Evolutionary conservation across 2,113 vertebrate genomes (phyloP).

Genomic region (Corythaixoides concolor): DNA sequence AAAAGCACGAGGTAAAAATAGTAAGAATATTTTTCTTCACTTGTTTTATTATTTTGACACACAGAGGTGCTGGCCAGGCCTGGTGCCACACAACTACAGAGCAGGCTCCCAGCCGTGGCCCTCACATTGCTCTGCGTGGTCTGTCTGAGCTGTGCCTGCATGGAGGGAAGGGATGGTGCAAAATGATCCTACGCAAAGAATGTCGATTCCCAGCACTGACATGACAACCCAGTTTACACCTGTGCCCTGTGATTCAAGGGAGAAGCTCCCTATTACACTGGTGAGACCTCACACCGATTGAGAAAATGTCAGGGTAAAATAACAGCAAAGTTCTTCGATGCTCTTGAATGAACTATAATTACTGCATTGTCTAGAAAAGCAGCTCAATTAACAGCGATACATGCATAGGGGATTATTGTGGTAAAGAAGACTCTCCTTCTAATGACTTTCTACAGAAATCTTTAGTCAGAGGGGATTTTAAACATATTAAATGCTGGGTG

Average conservation of each 20-base stretch:
- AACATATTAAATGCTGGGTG: constrained; percentile 22
- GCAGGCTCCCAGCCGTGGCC: neutral
- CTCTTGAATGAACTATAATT: constrained; percentile 26
- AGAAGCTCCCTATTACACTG: neutral
- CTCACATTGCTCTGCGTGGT: neutral
- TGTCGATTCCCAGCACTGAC: neutral
- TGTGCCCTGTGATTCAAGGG: neutral
- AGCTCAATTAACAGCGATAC: constrained; percentile 15
- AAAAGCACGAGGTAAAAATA: neutral
- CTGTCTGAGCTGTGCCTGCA: neutral
- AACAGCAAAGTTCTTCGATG: neutral
- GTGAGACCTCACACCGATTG: neutral
- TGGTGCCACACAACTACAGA: neutral
- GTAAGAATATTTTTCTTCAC: neutral
- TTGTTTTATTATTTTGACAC: neutral
- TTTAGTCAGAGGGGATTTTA: constrained; percentile 26
- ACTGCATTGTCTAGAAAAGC: neutral
- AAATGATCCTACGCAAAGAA: neutral
- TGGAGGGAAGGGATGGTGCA: neutral
- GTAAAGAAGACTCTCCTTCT: neutral
- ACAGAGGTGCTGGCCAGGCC: neutral
- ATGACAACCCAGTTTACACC: neutral
- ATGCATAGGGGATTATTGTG: neutral
- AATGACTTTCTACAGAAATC: constrained; percentile 14
- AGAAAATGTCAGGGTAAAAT: neutral